phyloP scores from a whole-genome alignment of 2,888 invertebrate genomes.

The Pheosia gnoma region DNA sequence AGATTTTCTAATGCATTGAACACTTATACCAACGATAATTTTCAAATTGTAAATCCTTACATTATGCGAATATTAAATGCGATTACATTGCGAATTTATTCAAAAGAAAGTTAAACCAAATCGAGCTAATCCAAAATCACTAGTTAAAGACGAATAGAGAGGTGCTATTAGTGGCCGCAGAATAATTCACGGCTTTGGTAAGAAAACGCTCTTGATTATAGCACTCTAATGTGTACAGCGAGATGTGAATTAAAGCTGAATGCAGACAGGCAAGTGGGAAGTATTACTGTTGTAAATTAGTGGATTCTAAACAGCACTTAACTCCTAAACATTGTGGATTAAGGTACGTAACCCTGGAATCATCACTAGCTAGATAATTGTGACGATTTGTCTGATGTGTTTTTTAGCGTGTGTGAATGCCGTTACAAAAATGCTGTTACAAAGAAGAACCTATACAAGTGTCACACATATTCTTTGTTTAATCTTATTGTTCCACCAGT shows the following conservation, averaged over 20 bases:
- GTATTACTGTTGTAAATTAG: not conserved
- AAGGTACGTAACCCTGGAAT: too few relatives aligned
- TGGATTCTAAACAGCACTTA: not conserved
- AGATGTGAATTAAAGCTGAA: not conserved
- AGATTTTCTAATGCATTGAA: not conserved
- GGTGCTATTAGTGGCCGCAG: slow-evolving; percentile 24
- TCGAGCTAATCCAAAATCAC: slow-evolving; percentile 21
- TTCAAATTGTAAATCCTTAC: not conserved
- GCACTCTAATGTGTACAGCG: slow-evolving; percentile 27
- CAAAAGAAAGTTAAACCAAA: slow-evolving; percentile 19
- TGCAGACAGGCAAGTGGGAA: not conserved
- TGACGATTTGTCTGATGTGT: not conserved
- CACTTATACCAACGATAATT: not conserved
- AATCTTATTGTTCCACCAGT: too few relatives aligned
- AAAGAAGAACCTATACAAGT: not conserved
- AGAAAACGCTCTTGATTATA: slow-evolving; percentile 26
- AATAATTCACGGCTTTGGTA: slow-evolving; percentile 28
- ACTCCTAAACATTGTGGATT: not conserved
- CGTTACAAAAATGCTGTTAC: not conserved
- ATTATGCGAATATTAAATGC: not conserved
- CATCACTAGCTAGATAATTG: too few relatives aligned
- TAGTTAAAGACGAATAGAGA: slow-evolving; percentile 23
- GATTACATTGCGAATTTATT: slow-evolving; percentile 1
- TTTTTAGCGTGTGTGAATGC: not conserved
- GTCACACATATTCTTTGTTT: too few relatives aligned